A percentile compares a stretch with the other conserved stretches of the same genome.
phyloP scores from a whole-genome alignment of 2,888 invertebrate genomes.

The Disparrhopalites patrizii region DNA sequence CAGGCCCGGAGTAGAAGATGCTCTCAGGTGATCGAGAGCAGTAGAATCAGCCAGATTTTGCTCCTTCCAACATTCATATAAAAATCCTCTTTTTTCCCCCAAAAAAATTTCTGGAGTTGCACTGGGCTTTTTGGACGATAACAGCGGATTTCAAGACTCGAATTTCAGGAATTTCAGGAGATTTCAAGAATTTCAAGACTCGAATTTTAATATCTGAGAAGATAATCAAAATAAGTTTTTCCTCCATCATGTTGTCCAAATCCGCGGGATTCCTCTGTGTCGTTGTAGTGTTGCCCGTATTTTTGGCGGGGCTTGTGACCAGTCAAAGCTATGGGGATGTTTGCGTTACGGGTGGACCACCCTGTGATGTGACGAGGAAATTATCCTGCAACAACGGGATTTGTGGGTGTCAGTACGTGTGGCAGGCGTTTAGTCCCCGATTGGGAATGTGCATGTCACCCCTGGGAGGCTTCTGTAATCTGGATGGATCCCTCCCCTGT shows the following conservation, averaged over 20 bases:
- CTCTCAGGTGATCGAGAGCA: not conserved
- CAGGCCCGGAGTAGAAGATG: not conserved
- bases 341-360: not conserved
- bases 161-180: too few species aligned
- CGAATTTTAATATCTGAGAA: too few species aligned
- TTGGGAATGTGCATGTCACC: not conserved
- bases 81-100: too few species aligned
- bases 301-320: not conserved
- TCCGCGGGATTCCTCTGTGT: not conserved
- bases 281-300: not conserved
- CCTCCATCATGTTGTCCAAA: not conserved
- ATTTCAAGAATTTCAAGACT: too few species aligned
- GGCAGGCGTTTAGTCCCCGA: not conserved
- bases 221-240: not conserved
- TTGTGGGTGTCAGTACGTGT: conserved; percentile 11
- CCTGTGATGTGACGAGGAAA: conserved; percentile 3
- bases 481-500: not conserved
- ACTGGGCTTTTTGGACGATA: too few species aligned
- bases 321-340: not conserved
- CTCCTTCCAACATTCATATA: not conserved
- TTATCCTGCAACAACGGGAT: conserved; percentile 2
- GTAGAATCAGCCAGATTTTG: conserved; percentile 11
- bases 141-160: not conserved
- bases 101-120: too few species aligned
- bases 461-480: conserved; percentile 14